Evolutionary conservation across 2,888 invertebrate species (phyloP).

Genomic region (Tipula unca): DNA sequence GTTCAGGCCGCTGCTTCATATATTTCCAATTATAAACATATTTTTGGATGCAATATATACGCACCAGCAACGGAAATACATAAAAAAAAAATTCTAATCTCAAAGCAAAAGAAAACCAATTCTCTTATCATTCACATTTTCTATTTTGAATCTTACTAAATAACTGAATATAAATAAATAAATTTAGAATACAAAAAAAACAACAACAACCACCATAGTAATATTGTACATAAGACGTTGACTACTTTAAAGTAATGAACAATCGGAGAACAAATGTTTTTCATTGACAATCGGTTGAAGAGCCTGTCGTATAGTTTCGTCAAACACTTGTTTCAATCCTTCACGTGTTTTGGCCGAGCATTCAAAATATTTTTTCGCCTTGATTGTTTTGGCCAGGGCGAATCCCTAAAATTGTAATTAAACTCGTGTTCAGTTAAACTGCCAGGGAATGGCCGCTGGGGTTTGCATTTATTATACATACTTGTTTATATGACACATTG

Average conservation of each 20-base stretch:
- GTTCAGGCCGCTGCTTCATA: no score
- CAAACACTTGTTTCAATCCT: neutral
- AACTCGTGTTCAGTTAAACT: neutral
- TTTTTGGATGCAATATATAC: no score
- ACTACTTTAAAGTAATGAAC: neutral
- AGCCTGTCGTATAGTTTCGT: neutral
- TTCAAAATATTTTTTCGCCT: neutral
- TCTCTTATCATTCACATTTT: neutral
- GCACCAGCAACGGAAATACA: no score
- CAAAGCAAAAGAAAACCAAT: neutral
- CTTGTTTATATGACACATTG: neutral
- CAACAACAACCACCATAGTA: neutral
- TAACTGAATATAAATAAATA: neutral
- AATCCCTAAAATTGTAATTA: neutral
- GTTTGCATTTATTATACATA: neutral
- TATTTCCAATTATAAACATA: no score
- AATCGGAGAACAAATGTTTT: neutral
- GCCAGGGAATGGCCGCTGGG: no score
- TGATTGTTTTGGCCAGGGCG: neutral
- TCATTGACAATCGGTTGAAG: neutral
- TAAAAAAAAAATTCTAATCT: neutral
- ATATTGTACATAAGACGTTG: no score
- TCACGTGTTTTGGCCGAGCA: neutral
- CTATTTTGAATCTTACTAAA: neutral
- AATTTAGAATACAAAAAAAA: neutral